phyloP scores from a whole-genome alignment of 2,888 invertebrate species.

The Achlya flavicornis region DNA sequence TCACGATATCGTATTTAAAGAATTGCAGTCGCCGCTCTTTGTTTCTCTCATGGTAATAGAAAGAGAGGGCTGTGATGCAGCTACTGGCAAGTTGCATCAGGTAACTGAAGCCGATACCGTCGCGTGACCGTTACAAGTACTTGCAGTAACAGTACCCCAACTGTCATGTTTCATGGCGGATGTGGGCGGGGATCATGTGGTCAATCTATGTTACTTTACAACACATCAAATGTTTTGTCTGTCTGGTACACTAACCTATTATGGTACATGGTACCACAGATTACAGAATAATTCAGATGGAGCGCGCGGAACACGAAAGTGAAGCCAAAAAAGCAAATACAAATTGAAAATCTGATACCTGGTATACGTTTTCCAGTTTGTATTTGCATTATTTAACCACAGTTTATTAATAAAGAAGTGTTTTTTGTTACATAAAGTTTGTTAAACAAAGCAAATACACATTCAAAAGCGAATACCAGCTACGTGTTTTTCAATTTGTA shows the following conservation, averaged over 20 bases:
- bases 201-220: slow-evolving; percentile 18
- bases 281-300: too few relatives aligned
- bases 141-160: slow-evolving; percentile 30
- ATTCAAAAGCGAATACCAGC: too few relatives aligned
- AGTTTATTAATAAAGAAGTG: too few relatives aligned
- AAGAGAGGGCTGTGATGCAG: neutral
- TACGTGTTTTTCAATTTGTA: too few relatives aligned
- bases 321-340: too few relatives aligned
- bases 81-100: neutral
- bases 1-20: neutral
- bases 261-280: too few relatives aligned
- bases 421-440: too few relatives aligned
- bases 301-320: too few relatives aligned
- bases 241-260: neutral
- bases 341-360: too few relatives aligned
- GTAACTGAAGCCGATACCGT: slow-evolving; percentile 14
- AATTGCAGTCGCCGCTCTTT: neutral
- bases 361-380: too few relatives aligned
- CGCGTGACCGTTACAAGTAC: slow-evolving; percentile 25
- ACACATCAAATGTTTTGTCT: neutral
- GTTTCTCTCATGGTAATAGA: neutral
- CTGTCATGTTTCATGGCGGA: slow-evolving; percentile 28
- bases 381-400: too few relatives aligned
- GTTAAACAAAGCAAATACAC: too few relatives aligned
- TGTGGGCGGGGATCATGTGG: slow-evolving; percentile 34